Percentiles rank a stretch among this genome's conserved stretches.
These are phyloP conservation scores for Callosobruchus maculatus DNA, from an alignment of 2,888 invertebrate genomes.

Conservation along the genomic window DNA sequence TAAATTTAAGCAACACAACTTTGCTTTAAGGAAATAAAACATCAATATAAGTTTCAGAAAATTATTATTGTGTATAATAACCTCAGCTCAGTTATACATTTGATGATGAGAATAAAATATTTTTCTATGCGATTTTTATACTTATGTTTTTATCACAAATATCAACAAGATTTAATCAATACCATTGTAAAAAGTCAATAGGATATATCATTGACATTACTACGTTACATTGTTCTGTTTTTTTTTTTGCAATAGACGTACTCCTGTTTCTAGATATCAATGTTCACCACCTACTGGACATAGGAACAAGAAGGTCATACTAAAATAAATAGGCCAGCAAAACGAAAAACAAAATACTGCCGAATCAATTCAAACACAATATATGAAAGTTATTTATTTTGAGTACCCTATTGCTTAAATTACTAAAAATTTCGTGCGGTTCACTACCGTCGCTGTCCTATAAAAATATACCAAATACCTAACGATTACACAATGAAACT, in stretches of 20 bases:
- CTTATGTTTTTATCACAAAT: background rate
- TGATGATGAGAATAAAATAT: background rate
- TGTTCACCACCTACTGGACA: background rate
- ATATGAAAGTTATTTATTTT: background rate
- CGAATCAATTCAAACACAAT: background rate
- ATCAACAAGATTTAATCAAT: background rate
- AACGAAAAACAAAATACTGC: too few species aligned
- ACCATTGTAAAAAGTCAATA: background rate
- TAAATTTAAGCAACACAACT: constrained; percentile 21
- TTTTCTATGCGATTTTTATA: background rate
- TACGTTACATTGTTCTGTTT: background rate
- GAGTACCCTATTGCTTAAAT: background rate
- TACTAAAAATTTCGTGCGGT: background rate
- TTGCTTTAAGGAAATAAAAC: background rate
- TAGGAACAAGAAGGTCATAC: background rate
- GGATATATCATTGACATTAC: background rate
- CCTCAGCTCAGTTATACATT: background rate
- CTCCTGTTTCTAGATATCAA: background rate
- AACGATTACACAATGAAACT: background rate
- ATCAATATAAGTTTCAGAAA: background rate
- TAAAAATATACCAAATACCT: background rate
- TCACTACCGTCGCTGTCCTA: background rate
- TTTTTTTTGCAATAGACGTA: background rate
- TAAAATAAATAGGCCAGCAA: background rate
- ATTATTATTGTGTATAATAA: background rate